These are phyloP conservation scores for Palythoa caribaeorum DNA, from an alignment of 92 coral and sea anemone species.

Conservation along the genomic window DNA sequence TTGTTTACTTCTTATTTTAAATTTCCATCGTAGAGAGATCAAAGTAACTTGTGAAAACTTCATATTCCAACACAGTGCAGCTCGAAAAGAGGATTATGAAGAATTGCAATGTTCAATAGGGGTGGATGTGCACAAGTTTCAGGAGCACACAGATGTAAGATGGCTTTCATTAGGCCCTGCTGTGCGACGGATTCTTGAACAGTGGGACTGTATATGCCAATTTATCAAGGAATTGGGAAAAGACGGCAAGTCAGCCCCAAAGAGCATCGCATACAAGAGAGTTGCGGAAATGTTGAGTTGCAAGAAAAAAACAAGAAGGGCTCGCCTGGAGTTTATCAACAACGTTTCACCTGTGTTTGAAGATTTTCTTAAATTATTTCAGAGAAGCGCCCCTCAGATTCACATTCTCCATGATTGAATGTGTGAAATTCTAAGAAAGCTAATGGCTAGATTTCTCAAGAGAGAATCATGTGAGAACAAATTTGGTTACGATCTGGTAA, in stretches of 20 bases:
- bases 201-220: constrained; percentile 60
- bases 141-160: constrained; percentile 58
- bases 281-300: constrained; percentile 51
- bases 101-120: constrained; percentile 53
- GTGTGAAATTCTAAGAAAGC: constrained; percentile 8
- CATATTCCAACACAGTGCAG: constrained; percentile 60
- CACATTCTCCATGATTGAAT: constrained; percentile 41
- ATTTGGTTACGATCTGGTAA: constrained; percentile 54
- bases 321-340: constrained; percentile 47
- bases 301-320: constrained; percentile 46
- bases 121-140: constrained; percentile 52
- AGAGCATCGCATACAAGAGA: constrained; percentile 50
- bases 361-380: constrained; percentile 57
- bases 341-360: constrained; percentile 63
- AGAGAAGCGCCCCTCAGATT: constrained; percentile 55
- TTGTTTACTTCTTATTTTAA: too few relatives aligned
- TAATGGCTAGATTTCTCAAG: constrained; percentile 54
- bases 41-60: not conserved
- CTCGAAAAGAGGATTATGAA: constrained; percentile 58
- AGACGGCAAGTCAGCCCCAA: constrained; percentile 45
- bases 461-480: constrained; percentile 53
- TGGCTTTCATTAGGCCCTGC: constrained; percentile 62
- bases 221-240: constrained; percentile 51
- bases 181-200: constrained; percentile 56
- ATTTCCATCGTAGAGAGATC: too few relatives aligned